Evolutionary conservation across 2,888 invertebrate species (phyloP).

Genomic region (Nemoura dubitans): DNA sequence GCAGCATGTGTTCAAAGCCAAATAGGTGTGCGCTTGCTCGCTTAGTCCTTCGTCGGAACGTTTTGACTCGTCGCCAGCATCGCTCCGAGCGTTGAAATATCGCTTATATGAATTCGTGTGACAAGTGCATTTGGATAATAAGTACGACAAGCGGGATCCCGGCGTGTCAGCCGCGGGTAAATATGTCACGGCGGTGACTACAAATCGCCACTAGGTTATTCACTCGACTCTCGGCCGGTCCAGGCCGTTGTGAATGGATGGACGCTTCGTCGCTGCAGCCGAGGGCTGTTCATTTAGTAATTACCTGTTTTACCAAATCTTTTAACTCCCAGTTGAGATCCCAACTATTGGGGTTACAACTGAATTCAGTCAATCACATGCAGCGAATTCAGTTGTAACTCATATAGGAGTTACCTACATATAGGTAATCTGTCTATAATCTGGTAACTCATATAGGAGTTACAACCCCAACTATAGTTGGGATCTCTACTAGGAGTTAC

Average conservation of each 20-base stretch:
- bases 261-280: neutral
- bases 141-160: neutral
- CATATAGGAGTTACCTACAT: no score
- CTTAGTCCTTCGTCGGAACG: neutral
- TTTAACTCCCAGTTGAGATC: no score
- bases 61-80: neutral
- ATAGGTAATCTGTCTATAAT: no score
- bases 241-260: neutral
- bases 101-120: neutral
- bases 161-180: neutral
- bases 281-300: no score
- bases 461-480: no score
- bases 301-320: no score
- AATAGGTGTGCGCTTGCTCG: neutral
- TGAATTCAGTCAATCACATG: no score
- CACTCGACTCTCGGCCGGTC: neutral
- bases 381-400: no score
- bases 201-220: neutral
- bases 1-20: neutral
- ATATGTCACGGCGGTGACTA: neutral
- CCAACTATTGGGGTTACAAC: no score
- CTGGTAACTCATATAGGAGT: no score
- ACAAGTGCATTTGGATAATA: neutral
- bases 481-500: no score
- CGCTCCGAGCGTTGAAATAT: neutral